These are phyloP conservation scores for Sprattus sprattus DNA, from an alignment of 2,113 vertebrate species.

Conservation along the genomic window DNA sequence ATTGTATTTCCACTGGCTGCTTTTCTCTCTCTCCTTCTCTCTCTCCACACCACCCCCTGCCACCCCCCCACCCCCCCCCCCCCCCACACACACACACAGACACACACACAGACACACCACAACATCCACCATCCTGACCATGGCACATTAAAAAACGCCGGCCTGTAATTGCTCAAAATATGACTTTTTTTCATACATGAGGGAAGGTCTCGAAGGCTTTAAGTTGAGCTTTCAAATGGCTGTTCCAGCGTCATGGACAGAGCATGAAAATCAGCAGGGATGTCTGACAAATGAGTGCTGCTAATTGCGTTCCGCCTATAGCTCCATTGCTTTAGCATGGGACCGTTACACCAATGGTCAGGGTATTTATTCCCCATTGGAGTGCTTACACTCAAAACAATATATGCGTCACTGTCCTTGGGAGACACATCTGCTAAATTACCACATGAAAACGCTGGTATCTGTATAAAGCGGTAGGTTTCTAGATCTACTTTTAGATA, in stretches of 20 bases:
- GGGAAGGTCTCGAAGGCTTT: neutral
- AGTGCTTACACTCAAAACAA: neutral
- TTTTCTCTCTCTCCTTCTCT: neutral
- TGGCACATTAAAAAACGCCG: neutral
- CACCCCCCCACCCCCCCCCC: neutral
- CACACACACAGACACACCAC: neutral
- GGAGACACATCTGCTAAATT: neutral
- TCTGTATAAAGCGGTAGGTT: neutral
- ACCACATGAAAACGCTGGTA: neutral
- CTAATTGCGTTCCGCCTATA: neutral
- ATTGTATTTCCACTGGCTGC: slow-evolving; percentile 56
- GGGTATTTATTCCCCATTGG: slow-evolving; percentile 4
- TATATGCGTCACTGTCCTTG: slow-evolving; percentile 4
- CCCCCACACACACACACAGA: neutral
- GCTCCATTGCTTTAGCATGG: neutral
- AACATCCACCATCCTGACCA: neutral
- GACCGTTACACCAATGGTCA: neutral
- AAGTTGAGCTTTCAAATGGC: slow-evolving; percentile 5
- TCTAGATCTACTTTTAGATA: neutral
- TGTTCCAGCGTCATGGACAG: neutral
- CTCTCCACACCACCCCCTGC: neutral
- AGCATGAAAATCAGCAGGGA: slow-evolving; percentile 4
- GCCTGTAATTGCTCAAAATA: slow-evolving; percentile 12
- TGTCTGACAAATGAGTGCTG: neutral
- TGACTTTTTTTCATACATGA: neutral